These are phyloP conservation scores for Stictonetta naevosa DNA, from an alignment of 2,113 vertebrate genomes.

Conservation along the genomic window DNA sequence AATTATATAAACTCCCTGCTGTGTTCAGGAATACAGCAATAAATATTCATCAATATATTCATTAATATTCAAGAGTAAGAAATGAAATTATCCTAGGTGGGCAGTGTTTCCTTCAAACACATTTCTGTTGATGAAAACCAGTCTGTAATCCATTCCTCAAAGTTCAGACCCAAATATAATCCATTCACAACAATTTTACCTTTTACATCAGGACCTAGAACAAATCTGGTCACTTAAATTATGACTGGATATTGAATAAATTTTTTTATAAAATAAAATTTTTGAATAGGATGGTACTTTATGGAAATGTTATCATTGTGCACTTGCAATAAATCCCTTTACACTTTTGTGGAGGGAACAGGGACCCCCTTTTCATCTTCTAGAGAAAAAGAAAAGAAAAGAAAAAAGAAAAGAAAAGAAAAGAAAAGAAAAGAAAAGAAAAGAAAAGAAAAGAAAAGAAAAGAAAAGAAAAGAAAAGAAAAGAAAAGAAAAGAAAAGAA, in stretches of 20 bases:
- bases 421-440: not conserved
- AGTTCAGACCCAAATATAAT: not conserved
- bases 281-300: not conserved
- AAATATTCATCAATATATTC: not conserved
- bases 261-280: not conserved
- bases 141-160: not conserved
- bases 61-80: not conserved
- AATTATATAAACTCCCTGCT: not conserved
- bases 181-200: not conserved
- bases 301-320: constrained; percentile 3
- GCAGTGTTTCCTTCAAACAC: not conserved
- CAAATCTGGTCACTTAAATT: constrained; percentile 51
- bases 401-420: not conserved
- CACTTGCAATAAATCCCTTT: constrained; percentile 36
- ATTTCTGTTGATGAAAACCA: constrained; percentile 15
- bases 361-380: not conserved
- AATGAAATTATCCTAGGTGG: not conserved
- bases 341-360: not conserved
- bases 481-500: not conserved
- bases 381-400: not conserved
- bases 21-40: not conserved
- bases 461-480: not conserved
- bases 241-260: not conserved
- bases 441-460: not conserved
- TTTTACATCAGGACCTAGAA: not conserved